Evolutionary conservation across 1,140 invertebrate genomes (phyloP).

Genomic region (Sesamia nonagrioides): DNA sequence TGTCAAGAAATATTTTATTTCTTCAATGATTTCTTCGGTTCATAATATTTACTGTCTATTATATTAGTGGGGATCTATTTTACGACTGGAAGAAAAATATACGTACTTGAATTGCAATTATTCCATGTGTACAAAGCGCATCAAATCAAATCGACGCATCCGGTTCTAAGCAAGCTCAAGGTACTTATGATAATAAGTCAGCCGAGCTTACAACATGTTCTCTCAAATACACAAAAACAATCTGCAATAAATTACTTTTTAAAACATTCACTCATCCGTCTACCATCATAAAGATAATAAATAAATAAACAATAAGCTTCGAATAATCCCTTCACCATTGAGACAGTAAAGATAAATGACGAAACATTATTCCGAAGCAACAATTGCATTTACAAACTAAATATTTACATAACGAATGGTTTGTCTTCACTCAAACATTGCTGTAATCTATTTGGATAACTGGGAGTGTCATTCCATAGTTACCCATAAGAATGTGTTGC

Average conservation of each 20-base stretch:
- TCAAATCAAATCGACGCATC: background rate
- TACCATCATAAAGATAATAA: background rate
- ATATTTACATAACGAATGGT: conserved; percentile 34
- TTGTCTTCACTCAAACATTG: conserved; percentile 25
- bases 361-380: conserved; percentile 10
- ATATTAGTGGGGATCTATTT: no score
- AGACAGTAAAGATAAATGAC: conserved; percentile 1
- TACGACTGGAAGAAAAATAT: no score
- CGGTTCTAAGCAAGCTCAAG: background rate
- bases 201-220: background rate
- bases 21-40: no score
- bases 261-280: background rate
- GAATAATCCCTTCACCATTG: conserved; percentile 18
- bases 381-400: conserved; percentile 37
- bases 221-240: background rate
- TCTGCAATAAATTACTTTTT: background rate
- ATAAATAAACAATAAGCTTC: conserved; percentile 32
- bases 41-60: no score
- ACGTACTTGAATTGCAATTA: background rate
- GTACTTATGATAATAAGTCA: background rate
- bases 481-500: conserved; percentile 8
- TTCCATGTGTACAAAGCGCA: background rate
- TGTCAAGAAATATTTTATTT: no score
- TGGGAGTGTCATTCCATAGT: conserved; percentile 26
- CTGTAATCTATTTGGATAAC: conserved; percentile 40